Conservation (phyloP, 2,113 vertebrate genomes). For the Onychostruthus taczanowskii region DNA sequence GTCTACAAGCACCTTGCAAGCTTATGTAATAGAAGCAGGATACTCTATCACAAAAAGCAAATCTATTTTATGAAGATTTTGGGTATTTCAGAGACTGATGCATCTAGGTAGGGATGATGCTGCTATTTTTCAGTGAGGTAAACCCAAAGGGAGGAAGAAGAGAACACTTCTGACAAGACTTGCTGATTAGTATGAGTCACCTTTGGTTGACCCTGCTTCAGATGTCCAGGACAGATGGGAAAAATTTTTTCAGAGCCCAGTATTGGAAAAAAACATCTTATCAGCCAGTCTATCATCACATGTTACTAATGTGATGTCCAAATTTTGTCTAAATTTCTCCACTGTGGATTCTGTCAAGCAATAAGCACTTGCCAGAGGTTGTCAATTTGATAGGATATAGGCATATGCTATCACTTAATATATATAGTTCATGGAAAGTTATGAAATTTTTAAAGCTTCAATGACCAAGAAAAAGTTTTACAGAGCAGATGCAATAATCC, state of each 20-base stretch:
- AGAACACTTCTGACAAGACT: neutral
- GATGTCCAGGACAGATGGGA: neutral
- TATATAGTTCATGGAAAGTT: neutral
- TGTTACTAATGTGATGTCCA: neutral
- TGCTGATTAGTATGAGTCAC: neutral
- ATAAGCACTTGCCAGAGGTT: neutral
- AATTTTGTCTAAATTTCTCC: neutral
- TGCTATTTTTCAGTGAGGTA: neutral
- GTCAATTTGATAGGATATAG: neutral
- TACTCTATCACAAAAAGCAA: neutral
- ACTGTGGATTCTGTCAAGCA: neutral
- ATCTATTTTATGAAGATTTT: neutral
- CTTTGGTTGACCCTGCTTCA: neutral
- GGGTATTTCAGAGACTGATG: neutral
- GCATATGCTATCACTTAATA: neutral
- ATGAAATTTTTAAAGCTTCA: neutral
- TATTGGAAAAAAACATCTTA: neutral
- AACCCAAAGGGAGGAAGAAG: neutral
- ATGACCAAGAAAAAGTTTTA: neutral
- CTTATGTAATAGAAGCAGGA: neutral
- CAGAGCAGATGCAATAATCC: neutral
- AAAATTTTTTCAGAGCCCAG: neutral
- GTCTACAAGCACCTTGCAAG: neutral
- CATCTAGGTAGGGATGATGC: neutral
- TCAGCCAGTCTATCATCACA: neutral